These are phyloP conservation scores for Tachypleus tridentatus DNA, from an alignment of 1,140 invertebrate species.

Conservation along the genomic window DNA sequence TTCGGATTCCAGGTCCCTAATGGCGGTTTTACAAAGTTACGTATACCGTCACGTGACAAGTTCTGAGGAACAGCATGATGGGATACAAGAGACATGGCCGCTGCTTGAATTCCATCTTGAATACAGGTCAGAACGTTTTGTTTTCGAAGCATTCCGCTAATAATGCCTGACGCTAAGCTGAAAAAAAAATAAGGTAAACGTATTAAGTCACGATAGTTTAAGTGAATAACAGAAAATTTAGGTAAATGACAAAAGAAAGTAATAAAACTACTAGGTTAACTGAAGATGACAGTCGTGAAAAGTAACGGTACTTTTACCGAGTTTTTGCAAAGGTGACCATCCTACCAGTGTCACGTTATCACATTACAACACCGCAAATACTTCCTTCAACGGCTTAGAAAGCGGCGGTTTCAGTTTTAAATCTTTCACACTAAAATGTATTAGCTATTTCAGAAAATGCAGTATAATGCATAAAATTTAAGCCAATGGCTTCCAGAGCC, in stretches of 20 bases:
- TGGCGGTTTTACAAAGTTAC: no score
- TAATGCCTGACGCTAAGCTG: conserved; percentile 41
- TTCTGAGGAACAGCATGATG: conserved; percentile 40
- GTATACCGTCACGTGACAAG: no score
- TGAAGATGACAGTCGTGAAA: neutral
- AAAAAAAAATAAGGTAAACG: conserved; percentile 20
- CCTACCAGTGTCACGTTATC: neutral
- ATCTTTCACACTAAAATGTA: no score
- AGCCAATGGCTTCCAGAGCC: no score
- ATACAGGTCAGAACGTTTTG: conserved; percentile 35
- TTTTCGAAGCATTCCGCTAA: conserved; percentile 37
- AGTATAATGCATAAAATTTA: no score
- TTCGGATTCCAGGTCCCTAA: no score
- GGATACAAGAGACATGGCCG: conserved; percentile 38
- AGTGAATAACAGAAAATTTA: neutral
- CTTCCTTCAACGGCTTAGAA: no score
- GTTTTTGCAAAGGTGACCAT: neutral
- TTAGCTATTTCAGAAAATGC: no score
- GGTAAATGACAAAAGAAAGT: neutral
- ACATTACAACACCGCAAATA: neutral
- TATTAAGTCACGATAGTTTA: neutral
- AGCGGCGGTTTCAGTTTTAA: no score
- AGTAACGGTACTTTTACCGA: neutral
- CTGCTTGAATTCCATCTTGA: conserved; percentile 37
- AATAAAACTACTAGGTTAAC: neutral